phyloP scores from a whole-genome alignment of 2,113 vertebrate genomes.

The Heteronetta atricapilla region DNA sequence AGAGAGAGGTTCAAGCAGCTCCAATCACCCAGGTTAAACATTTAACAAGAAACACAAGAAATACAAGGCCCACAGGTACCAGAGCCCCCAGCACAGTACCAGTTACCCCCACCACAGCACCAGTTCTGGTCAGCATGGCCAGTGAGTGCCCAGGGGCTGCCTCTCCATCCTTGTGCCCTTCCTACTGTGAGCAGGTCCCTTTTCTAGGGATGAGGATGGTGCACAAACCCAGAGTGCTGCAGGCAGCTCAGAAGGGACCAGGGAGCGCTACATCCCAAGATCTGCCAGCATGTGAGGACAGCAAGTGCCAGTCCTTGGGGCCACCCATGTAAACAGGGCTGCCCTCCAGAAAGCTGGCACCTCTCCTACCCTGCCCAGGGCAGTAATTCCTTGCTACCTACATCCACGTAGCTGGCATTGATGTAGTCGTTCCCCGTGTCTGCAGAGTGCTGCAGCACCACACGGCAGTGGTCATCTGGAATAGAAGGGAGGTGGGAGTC shows the following conservation, averaged over 20 bases:
- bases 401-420: constrained; percentile 70
- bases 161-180: not conserved
- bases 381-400: not conserved
- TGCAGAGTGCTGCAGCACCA: constrained; percentile 25
- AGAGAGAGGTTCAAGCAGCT: not conserved
- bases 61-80: not conserved
- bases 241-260: not conserved
- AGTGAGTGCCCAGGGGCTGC: not conserved
- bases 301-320: not conserved
- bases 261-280: not conserved
- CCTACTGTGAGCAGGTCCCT: too few relatives aligned
- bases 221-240: not conserved
- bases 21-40: accelerated
- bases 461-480: constrained; percentile 60
- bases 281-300: not conserved
- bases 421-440: not conserved
- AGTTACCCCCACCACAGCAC: too few relatives aligned
- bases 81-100: accelerated
- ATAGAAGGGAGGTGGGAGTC: not conserved
- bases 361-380: not conserved
- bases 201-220: not conserved
- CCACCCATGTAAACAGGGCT: not conserved
- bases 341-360: not conserved
- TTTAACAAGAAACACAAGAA: not conserved
- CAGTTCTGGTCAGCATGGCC: not conserved